Conservation (phyloP, 37 sponge, comb jelly and placozoan species). For the Oopsacas minuta region DNA sequence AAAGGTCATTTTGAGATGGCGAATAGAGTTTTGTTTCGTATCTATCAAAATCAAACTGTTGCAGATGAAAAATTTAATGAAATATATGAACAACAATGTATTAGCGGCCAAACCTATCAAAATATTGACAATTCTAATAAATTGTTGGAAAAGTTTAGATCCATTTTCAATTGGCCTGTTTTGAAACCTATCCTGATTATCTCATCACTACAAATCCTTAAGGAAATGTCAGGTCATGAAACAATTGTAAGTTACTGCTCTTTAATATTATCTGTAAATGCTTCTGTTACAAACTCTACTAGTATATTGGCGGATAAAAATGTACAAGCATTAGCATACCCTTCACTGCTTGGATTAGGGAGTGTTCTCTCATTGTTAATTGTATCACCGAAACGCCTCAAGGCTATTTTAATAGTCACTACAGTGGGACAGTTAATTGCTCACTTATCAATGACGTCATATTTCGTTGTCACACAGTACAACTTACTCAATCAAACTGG, state of each 20-base stretch:
- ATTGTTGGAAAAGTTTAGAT: neutral
- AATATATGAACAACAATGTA: neutral
- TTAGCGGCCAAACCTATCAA: neutral
- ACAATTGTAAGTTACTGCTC: neutral
- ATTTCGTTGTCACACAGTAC: neutral
- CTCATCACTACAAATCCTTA: neutral
- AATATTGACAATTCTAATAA: neutral
- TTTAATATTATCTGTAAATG: neutral
- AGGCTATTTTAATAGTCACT: neutral
- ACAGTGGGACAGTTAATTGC: neutral
- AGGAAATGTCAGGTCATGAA: neutral
- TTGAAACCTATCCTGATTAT: neutral
- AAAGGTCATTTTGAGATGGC: neutral
- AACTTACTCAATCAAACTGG: no score
- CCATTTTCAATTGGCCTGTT: neutral
- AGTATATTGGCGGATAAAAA: neutral
- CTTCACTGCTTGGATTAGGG: neutral
- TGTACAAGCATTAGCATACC: neutral
- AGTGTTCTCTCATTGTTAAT: neutral
- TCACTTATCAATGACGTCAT: neutral
- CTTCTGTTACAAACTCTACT: neutral
- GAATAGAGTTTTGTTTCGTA: neutral
- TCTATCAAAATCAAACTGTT: neutral
- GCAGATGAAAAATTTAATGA: neutral
- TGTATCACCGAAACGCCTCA: neutral